phyloP scores from a whole-genome alignment of 2,797 vertebrate genomes.

The Erpetoichthys calabaricus region DNA sequence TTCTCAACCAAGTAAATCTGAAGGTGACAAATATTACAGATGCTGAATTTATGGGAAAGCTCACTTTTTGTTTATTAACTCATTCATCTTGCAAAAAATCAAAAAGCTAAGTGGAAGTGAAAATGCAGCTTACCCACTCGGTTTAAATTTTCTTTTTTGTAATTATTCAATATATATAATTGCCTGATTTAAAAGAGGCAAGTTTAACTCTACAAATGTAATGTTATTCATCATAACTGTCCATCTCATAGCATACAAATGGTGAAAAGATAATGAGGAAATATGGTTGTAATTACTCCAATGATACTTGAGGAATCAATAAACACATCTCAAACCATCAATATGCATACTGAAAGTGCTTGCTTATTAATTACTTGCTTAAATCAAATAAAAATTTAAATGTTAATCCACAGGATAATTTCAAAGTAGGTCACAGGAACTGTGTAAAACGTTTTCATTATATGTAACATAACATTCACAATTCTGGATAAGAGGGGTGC shows the following conservation, averaged over 20 bases:
- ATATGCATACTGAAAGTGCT: not conserved
- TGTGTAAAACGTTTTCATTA: no score
- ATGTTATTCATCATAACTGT: conserved; percentile 3
- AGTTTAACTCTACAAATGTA: conserved; percentile 34
- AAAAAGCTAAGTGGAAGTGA: conserved; percentile 28
- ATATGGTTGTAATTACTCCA: conserved; percentile 11
- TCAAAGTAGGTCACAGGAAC: no score
- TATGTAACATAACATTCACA: no score
- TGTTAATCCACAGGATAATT: no score
- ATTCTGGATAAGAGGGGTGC: no score
- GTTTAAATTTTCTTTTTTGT: conserved; percentile 29
- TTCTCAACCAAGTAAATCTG: conserved; percentile 38
- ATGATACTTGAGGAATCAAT: conserved; percentile 5
- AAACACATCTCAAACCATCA: conserved; percentile 7
- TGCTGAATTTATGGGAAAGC: conserved; percentile 46
- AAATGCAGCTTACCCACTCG: conserved; percentile 38
- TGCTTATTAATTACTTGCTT: not conserved
- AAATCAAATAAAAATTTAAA: not conserved
- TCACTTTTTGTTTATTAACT: conserved; percentile 50
- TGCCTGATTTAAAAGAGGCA: conserved; percentile 28
- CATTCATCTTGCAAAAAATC: conserved; percentile 52
- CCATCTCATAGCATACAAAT: not conserved
- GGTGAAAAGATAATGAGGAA: conserved; percentile 10
- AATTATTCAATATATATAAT: conserved; percentile 49
- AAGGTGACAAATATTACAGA: conserved; percentile 53